Conservation (phyloP, 2,888 invertebrate species). For the Eupeodes luniger region DNA sequence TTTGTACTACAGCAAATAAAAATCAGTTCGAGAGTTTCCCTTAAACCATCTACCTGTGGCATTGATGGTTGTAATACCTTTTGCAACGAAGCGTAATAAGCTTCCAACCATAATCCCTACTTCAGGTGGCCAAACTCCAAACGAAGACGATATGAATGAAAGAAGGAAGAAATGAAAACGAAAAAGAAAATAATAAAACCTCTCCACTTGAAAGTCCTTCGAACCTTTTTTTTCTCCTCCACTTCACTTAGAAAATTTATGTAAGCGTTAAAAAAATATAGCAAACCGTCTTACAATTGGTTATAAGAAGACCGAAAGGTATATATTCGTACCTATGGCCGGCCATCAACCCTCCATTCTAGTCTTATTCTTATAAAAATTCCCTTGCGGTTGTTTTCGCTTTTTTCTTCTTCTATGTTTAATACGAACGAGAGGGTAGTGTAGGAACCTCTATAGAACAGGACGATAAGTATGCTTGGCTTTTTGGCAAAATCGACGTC, state of each 20-base stretch:
- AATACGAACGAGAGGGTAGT: neutral
- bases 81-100: constrained; percentile 25
- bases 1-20: neutral
- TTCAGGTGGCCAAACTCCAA: constrained; percentile 1
- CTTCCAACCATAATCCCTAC: constrained; percentile 41
- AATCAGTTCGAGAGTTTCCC: neutral
- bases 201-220: constrained; percentile 40
- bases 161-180: neutral
- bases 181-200: constrained; percentile 18
- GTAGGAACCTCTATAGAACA: neutral
- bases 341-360: constrained; percentile 14
- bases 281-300: constrained; percentile 40
- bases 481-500: constrained; percentile 60
- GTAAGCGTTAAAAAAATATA: constrained; percentile 49
- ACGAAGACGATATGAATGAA: neutral
- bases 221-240: constrained; percentile 45
- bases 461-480: constrained; percentile 26
- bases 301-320: constrained; percentile 25
- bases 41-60: constrained; percentile 32
- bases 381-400: constrained; percentile 42
- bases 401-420: too few species aligned
- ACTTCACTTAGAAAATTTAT: constrained; percentile 21
- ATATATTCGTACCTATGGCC: constrained; percentile 3
- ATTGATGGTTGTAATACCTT: constrained; percentile 22
- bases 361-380: constrained; percentile 38